These are phyloP conservation scores for Rallus limicola DNA, from an alignment of 2,113 vertebrate species.

Conservation along the genomic window DNA sequence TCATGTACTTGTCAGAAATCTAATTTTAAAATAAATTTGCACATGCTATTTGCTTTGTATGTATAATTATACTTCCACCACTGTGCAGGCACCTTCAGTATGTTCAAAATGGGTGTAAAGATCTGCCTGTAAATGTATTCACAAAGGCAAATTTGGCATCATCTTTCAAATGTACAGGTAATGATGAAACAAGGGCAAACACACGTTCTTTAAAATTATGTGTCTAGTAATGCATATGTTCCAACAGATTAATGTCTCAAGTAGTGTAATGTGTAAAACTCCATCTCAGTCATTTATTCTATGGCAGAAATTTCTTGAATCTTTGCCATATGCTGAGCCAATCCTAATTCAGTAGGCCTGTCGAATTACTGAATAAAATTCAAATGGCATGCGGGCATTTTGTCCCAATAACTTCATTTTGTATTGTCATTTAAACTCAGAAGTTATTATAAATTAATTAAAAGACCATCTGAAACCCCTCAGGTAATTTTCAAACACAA, in stretches of 20 bases:
- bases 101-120: not conserved
- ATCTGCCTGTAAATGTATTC: not conserved
- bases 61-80: not conserved
- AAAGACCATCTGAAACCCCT: constrained; percentile 47
- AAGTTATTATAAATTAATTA: constrained; percentile 61
- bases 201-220: not conserved
- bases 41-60: not conserved
- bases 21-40: constrained; percentile 39
- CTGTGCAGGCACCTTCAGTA: not conserved
- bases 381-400: not conserved
- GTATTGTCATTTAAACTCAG: constrained; percentile 27
- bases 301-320: not conserved
- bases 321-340: not conserved
- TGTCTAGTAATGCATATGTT: not conserved
- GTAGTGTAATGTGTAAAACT: not conserved
- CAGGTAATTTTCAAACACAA: constrained; percentile 42
- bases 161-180: not conserved
- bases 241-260: not conserved
- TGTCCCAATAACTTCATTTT: constrained; percentile 17
- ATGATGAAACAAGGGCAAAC: not conserved
- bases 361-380: not conserved
- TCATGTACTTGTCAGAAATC: constrained; percentile 1
- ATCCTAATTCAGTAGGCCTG: not conserved
- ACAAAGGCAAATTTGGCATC: not conserved
- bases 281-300: not conserved